Conservation (phyloP, 1,140 invertebrate species). For the Anastatus disparis region DNA sequence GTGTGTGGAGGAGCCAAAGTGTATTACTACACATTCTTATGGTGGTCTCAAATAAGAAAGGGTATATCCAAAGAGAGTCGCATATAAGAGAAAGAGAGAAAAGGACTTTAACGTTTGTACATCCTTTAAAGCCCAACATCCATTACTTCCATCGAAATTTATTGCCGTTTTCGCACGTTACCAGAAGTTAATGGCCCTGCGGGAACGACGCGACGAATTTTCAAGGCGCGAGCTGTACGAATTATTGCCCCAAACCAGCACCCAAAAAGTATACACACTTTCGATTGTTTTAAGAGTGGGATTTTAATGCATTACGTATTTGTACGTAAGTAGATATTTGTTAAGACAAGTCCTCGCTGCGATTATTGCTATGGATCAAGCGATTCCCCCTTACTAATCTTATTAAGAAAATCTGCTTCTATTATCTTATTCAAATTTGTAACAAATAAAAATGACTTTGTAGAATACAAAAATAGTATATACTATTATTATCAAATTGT, state of each 20-base stretch:
- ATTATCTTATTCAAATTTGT: too few relatives aligned
- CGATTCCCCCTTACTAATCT: too few relatives aligned
- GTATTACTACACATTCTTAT: slow-evolving; percentile 66
- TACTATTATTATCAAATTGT: too few relatives aligned
- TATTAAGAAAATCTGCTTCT: too few relatives aligned
- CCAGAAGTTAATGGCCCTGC: slow-evolving; percentile 58
- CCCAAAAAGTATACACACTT: too few relatives aligned
- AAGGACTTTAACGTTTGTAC: too few relatives aligned
- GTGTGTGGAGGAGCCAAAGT: slow-evolving; percentile 52
- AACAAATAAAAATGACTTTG: too few relatives aligned
- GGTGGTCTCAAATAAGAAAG: slow-evolving; percentile 38
- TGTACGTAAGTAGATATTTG: background rate
- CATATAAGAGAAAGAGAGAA: too few relatives aligned
- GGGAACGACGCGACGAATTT: slow-evolving; percentile 43
- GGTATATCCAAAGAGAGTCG: slow-evolving; percentile 43
- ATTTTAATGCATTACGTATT: slow-evolving; percentile 10
- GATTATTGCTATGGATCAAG: background rate
- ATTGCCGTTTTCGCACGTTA: slow-evolving; percentile 64
- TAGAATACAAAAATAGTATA: too few relatives aligned
- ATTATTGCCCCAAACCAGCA: slow-evolving; percentile 20
- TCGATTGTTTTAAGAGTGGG: slow-evolving; percentile 31
- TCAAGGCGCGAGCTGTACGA: slow-evolving; percentile 32
- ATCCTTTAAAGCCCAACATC: slow-evolving; percentile 62
- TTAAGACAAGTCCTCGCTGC: background rate
- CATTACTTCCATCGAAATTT: slow-evolving; percentile 62